A percentile compares a stretch with the other conserved stretches of the same genome.
phyloP scores from a whole-genome alignment of 2,797 vertebrate species.

The Takifugu rubripes region DNA sequence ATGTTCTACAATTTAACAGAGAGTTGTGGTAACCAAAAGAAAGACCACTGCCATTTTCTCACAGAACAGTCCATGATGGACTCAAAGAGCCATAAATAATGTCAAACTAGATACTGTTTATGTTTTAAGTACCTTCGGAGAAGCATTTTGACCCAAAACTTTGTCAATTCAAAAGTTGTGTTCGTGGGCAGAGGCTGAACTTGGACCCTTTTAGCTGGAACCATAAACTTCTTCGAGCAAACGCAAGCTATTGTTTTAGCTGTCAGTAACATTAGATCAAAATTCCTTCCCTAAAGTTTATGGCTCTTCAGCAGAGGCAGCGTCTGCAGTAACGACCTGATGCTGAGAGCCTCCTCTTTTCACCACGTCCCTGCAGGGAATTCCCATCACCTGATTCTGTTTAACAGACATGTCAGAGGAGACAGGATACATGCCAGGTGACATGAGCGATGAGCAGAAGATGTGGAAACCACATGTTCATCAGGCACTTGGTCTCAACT shows the following conservation, averaged over 20 bases:
- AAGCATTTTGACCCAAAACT: too few relatives aligned
- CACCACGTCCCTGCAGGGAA: constrained; percentile 35
- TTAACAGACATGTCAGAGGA: constrained; percentile 64
- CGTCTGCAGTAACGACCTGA: constrained; percentile 20
- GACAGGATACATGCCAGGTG: constrained; percentile 48
- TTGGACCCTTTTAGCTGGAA: too few relatives aligned
- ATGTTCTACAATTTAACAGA: constrained; percentile 30
- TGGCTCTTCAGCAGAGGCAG: constrained; percentile 17
- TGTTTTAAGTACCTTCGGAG: too few relatives aligned
- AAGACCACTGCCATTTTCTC: too few relatives aligned
- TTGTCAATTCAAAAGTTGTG: too few relatives aligned
- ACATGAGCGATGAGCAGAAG: constrained; percentile 39
- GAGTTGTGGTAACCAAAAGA: constrained; percentile 15
- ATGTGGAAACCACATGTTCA: constrained; percentile 70
- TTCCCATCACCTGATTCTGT: constrained; percentile 56
- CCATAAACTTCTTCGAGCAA: constrained; percentile 2
- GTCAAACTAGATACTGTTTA: too few relatives aligned
- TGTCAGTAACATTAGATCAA: constrained; percentile 4
- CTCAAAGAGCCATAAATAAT: too few relatives aligned
- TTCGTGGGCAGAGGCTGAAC: too few relatives aligned
- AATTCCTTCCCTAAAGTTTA: constrained; percentile 8
- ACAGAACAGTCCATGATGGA: too few relatives aligned
- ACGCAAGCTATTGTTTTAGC: constrained; percentile 9
- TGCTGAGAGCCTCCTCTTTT: constrained; percentile 48
- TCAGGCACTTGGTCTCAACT: constrained; percentile 35